Evolutionary conservation across 2,888 invertebrate genomes (phyloP), one percentile per base, ranked within the genome.

Genomic region (Cistogaster globosa): DNA sequence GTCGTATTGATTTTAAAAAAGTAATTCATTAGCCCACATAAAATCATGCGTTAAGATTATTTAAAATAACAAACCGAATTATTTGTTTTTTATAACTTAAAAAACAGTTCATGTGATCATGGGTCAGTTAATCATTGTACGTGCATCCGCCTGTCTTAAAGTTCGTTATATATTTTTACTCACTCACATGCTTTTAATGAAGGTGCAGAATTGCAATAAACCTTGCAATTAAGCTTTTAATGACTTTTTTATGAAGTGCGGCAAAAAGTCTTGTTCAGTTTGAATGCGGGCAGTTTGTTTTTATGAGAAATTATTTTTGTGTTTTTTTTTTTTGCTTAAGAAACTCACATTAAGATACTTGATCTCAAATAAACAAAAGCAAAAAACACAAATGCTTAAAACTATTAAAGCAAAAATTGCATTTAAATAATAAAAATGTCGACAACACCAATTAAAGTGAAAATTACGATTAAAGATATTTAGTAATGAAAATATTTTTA

Each of bases 131-230:
- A 48, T 42, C 14, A 42, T 48, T 48, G 6, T n/a, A 38, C 7
- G 8, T 38, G 11, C 12, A 42, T 42, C 42, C 42, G 42, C 12
- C 12, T 42, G 42, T 42, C 42, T 12, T 11, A 0, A 26, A 38
- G 9, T 26, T 22, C 16, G 11, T 53, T n/a, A n/a, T n/a, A 32
- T 32, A 32, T 32, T 32, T 6, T 55, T 9, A 55, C 22, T 69
- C 6, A 7, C 68, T 69, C 36, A 55, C 68, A 42, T 38, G 63
- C 38, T 83, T 72, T 45, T 84, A 79, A 81, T 69, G 80, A 86
- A 87, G 86, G 87, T 86, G 86, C 86, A 84, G 86, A 87, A 86
- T 80, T 67, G 72, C 77, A 83, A 77, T 82, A 84, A 86, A 78
- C 65, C 51, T 67, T n/a, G 63, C 83, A 83, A 83, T 63, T 74